A percentile compares a stretch with the other conserved stretches of the same genome.
These are phyloP conservation scores for Leucoraja erinaceus DNA, from an alignment of 2,113 vertebrate genomes.

Conservation along the genomic window DNA sequence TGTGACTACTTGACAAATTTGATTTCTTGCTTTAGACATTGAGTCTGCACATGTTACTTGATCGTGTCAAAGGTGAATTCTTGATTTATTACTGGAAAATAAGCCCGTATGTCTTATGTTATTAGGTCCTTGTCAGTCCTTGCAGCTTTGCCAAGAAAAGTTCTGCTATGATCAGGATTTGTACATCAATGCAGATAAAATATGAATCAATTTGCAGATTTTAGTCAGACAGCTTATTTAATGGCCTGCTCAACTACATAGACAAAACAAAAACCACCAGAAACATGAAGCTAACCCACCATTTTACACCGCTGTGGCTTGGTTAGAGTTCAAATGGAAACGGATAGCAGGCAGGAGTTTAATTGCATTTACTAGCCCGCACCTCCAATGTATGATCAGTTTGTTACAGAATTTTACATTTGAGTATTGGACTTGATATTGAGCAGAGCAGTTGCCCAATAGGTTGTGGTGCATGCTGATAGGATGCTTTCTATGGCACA, in stretches of 20 bases:
- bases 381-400: background rate
- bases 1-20: background rate
- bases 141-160: background rate
- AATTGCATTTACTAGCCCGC: background rate
- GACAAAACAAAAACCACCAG: background rate
- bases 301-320: background rate
- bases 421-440: background rate
- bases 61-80: slow-evolving; percentile 5
- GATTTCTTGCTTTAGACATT: slow-evolving; percentile 5
- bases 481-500: too few relatives aligned
- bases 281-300: background rate
- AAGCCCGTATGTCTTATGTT: background rate
- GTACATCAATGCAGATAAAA: background rate
- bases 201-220: slow-evolving; percentile 15
- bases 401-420: background rate
- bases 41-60: slow-evolving; percentile 24
- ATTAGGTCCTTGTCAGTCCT: background rate
- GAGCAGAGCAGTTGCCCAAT: too few relatives aligned
- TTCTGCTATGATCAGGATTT: background rate
- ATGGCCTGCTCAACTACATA: background rate
- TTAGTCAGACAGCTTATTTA: background rate
- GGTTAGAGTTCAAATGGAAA: background rate
- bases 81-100: slow-evolving; percentile 28
- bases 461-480: too few relatives aligned
- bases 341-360: background rate